Evolutionary conservation across 1,140 invertebrate genomes (phyloP), one percentile per base, ranked within the genome.

Genomic region (Oncopeltus fasciatus): DNA sequence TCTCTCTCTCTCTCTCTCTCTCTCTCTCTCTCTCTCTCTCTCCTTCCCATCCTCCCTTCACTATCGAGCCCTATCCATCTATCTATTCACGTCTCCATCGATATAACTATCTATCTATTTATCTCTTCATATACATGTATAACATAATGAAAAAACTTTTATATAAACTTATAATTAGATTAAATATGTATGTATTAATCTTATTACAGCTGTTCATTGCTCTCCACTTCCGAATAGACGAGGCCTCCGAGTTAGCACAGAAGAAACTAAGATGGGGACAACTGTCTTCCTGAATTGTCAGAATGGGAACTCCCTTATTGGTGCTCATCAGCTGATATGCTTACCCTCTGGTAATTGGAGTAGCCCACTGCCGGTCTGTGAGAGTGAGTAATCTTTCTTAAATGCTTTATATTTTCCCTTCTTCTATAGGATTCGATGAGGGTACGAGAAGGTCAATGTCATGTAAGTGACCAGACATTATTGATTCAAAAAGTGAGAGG

Each of bases 301-400:
- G n/a, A 86, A 87, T 68, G 87, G 87, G n/a, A 90, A 89, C 71
- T 81, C 83, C 2, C 73, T 92, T 18, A 82, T 89, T 43, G 89
- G 89, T 8, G 79, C 83, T 9, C 76, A 81, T 21, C 80, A 84
- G 67, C 77, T 89, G 3, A 74, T 76, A 53, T 92, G 89, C 72
- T 71, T 87, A 20, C 85, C 88, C 9, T 88, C 86, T 57, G 88
- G 87, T 20, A 88, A 88, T 70, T 92, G 89, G 89, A 88, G 84
- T 68, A 80, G 83, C 2, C 83, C 84, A 3, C 74, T 87, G 64
- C 89, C 89, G 12, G 79, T 84, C 53, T 92, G 88, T 72, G 85
- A 88, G 75, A 89, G 86, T 86, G 74, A 76, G 75, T 75, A 27
- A 51, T 43, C 2, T 57, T 31, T 57, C 24, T 2, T 31, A 3